Conservation (phyloP, 2,888 invertebrate genomes). For the Brachyopa scutellaris region DNA sequence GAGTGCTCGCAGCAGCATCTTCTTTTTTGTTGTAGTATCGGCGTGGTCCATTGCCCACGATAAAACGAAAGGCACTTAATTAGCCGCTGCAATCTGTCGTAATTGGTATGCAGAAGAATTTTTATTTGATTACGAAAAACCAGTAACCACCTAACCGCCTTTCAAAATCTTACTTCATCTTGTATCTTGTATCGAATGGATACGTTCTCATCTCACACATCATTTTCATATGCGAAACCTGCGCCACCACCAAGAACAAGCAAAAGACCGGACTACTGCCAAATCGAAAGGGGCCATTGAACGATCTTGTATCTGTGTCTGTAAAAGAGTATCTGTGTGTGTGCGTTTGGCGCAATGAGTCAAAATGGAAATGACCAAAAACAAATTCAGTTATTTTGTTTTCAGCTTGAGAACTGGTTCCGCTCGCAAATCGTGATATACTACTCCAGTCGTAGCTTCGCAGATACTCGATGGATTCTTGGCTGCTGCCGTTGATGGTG, state of each 20-base stretch:
- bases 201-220: constrained; percentile 34
- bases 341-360: constrained; percentile 1
- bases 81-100: constrained; percentile 21
- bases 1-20: constrained; percentile 1
- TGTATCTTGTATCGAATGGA: constrained; percentile 18
- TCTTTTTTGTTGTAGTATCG: constrained; percentile 12
- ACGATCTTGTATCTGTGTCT: constrained; percentile 35
- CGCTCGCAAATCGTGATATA: constrained; percentile 48
- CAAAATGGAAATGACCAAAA: constrained; percentile 51
- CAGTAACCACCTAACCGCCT: constrained; percentile 50
- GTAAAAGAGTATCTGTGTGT: constrained; percentile 12
- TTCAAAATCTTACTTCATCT: constrained; percentile 56
- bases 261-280: constrained; percentile 33
- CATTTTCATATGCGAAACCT: constrained; percentile 12
- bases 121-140: constrained; percentile 57
- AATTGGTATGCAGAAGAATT: constrained; percentile 27
- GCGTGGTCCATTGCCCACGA: constrained; percentile 30
- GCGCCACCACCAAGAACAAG: neutral
- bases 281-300: constrained; percentile 62
- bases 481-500: neutral
- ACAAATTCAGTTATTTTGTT: too few species aligned
- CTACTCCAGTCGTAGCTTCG: too few species aligned
- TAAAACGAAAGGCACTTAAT: constrained; percentile 55
- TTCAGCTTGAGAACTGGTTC: constrained; percentile 50
- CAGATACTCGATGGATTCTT: constrained; percentile 28